Evolutionary conservation across 2,888 invertebrate species (phyloP), one percentile per base, ranked within the genome.

Genomic region (Penaeus monodon): DNA sequence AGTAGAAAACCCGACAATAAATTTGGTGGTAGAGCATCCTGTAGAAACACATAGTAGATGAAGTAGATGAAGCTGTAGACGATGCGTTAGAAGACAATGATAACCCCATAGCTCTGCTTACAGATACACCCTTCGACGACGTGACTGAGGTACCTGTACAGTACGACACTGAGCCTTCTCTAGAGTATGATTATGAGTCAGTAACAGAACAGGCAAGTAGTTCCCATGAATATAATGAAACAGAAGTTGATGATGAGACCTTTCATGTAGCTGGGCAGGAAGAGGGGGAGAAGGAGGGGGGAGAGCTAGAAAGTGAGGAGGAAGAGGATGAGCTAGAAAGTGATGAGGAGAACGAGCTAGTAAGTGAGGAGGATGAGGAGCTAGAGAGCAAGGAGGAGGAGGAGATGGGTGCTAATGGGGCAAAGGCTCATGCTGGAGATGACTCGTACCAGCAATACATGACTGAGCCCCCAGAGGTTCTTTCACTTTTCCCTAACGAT

Each of bases 401-500:
- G 82, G 82, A 74, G 38, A 64, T 63, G 74, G 82, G 64, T 64
- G 74, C 63, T 83, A 17, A 49, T 29, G 73, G 33, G 73, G 77
- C 27, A 44, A 77, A n/a, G 49, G 44, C 77, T 77, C 63, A 49
- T 29, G 82, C 70, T 22, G 33, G 74, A 63, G 74, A 63, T 24
- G 49, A 65, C 77, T 14, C 84, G 22, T 84, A 78, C 78, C 22
- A 78, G 29, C 27, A 84, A 44, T 77, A 77, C 44, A 68, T 14
- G 22, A 84, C 84, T 64, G 84, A 84, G 44, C n/a, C 77, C 63
- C 84, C 84, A 14, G 64, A 77, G 76, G 44, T 84, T 44, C 20
- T 74, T 66, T 65, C 49, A 17, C 68, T 33, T 65, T 57, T 84
- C 66, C 81, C 88, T 88, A 88, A 88, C 73, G 81, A 84, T 27